Conservation (phyloP, 2,888 invertebrate genomes). For the Lapara coniferarum region DNA sequence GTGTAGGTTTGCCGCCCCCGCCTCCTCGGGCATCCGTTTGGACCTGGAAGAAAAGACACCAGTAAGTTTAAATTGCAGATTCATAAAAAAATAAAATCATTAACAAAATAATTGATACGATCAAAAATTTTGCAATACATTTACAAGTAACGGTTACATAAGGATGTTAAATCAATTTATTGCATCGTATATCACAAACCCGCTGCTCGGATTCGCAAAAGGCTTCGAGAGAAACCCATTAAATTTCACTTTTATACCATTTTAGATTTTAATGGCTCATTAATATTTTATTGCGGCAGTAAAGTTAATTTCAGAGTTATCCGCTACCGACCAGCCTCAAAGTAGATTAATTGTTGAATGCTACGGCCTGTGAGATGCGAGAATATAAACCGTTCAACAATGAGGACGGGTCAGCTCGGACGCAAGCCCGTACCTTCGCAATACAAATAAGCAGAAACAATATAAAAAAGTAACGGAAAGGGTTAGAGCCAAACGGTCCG, state of each 20-base stretch:
- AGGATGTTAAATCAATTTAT: slow-evolving; percentile 68
- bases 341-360: slow-evolving; percentile 62
- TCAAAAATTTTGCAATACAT: slow-evolving; percentile 34
- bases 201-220: slow-evolving; percentile 65
- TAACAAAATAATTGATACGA: not conserved
- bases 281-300: slow-evolving; percentile 78
- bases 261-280: slow-evolving; percentile 81
- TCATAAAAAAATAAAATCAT: slow-evolving; percentile 24
- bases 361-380: slow-evolving; percentile 39
- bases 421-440: slow-evolving; percentile 42
- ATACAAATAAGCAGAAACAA: slow-evolving; percentile 64
- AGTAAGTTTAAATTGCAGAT: slow-evolving; percentile 33
- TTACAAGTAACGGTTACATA: slow-evolving; percentile 55
- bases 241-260: slow-evolving; percentile 82
- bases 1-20: slow-evolving; percentile 99
- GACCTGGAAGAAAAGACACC: slow-evolving; percentile 88
- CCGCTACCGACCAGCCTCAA: slow-evolving; percentile 72
- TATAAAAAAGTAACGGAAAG: slow-evolving; percentile 75
- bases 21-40: slow-evolving; percentile 96
- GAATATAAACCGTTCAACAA: slow-evolving; percentile 34
- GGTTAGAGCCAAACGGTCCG: slow-evolving; percentile 73
- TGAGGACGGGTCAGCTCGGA: slow-evolving; percentile 34
- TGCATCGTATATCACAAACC: slow-evolving; percentile 69
- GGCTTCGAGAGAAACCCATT: slow-evolving; percentile 67
- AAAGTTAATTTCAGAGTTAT: slow-evolving; percentile 80